Percentiles rank a stretch among this genome's conserved stretches.
Conservation (phyloP, 1,140 invertebrate genomes). For the Aphis gossypii region DNA sequence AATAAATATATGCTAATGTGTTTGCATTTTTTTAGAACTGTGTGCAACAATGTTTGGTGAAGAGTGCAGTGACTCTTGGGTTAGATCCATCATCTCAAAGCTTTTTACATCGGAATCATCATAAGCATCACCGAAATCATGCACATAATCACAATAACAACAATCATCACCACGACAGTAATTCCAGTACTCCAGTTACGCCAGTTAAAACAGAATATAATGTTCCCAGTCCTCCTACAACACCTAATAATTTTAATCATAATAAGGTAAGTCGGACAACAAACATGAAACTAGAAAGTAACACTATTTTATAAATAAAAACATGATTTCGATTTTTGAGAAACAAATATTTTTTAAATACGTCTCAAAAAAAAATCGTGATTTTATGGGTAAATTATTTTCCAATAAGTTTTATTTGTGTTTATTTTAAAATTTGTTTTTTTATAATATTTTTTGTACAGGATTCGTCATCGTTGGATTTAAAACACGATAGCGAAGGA, state of each 20-base stretch:
- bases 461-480: constrained; percentile 42
- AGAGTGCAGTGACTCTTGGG: constrained; percentile 49
- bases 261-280: background rate
- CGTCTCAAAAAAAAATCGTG: too few relatives aligned
- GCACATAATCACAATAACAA: constrained; percentile 54
- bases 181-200: constrained; percentile 55
- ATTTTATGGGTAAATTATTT: background rate
- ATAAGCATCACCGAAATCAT: constrained; percentile 48
- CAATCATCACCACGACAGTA: constrained; percentile 55
- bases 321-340: background rate
- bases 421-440: background rate
- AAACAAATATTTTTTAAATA: background rate
- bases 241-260: constrained; percentile 55
- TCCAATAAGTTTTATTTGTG: background rate
- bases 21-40: constrained; percentile 40
- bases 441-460: background rate
- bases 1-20: background rate
- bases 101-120: constrained; percentile 34
- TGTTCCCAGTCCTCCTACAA: constrained; percentile 45
- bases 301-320: background rate
- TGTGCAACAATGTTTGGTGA: constrained; percentile 54
- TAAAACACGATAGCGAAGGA: constrained; percentile 53
- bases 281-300: background rate
- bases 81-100: constrained; percentile 37
- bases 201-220: constrained; percentile 47